Conservation (phyloP, 2,888 invertebrate species). For the Archaeoteleia sp. region DNA sequence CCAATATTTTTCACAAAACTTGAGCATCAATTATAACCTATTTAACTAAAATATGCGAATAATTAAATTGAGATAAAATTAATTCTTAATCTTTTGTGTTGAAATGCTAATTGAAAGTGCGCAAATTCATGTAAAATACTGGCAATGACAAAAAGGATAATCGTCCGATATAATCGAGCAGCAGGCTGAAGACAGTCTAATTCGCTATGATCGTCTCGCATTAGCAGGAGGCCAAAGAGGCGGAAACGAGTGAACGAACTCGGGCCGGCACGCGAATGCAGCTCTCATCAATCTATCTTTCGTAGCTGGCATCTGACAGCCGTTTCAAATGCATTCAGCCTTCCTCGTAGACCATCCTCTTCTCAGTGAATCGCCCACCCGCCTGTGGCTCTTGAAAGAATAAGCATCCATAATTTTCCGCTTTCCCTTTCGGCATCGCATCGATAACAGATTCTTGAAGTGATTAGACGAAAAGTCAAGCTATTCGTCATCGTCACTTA, state of each 20-base stretch:
- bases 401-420: conserved; percentile 58
- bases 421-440: conserved; percentile 46
- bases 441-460: conserved; percentile 52
- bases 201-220: conserved; percentile 63
- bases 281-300: conserved; percentile 71
- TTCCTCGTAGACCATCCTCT: conserved; percentile 51
- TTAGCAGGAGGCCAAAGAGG: conserved; percentile 54
- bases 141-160: conserved; percentile 14
- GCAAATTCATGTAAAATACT: background rate
- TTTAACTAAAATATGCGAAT: too few species aligned
- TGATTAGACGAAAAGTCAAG: conserved; percentile 61
- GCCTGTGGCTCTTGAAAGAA: conserved; percentile 54
- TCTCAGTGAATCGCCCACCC: conserved; percentile 45
- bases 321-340: conserved; percentile 70
- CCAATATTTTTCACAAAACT: too few species aligned
- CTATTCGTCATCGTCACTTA: conserved; percentile 46
- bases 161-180: conserved; percentile 32
- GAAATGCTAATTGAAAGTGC: background rate
- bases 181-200: conserved; percentile 61
- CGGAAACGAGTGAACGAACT: conserved; percentile 61
- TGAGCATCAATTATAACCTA: too few species aligned
- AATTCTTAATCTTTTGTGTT: conserved; percentile 7
- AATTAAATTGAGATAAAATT: too few species aligned
- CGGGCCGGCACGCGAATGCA: conserved; percentile 66
- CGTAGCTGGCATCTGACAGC: conserved; percentile 68